A percentile compares a stretch with the other conserved stretches of the same genome.
phyloP scores from a whole-genome alignment of 2,888 invertebrate genomes.

The Ichneumoninae sp. region DNA sequence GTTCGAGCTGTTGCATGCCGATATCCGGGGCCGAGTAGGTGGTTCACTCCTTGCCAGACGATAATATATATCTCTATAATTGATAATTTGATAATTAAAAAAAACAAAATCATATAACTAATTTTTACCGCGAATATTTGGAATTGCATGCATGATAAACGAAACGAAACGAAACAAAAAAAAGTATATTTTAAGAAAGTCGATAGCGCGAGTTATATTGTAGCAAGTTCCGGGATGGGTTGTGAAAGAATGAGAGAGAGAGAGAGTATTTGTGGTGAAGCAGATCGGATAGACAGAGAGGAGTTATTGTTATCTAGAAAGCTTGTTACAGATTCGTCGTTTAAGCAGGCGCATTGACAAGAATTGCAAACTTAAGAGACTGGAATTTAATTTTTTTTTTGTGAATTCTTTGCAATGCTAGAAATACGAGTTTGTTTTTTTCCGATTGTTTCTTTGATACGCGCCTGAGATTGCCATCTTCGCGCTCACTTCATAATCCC shows the following conservation, averaged over 20 bases:
- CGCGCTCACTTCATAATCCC: constrained; percentile 29
- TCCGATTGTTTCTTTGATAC: constrained; percentile 4
- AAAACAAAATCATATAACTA: constrained; percentile 16
- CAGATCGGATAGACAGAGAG: constrained; percentile 17
- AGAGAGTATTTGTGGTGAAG: constrained; percentile 48
- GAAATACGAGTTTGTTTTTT: background rate
- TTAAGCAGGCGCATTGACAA: constrained; percentile 22
- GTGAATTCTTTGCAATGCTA: background rate
- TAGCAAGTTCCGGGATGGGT: constrained; percentile 34
- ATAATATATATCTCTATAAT: constrained; percentile 51
- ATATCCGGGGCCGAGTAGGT: constrained; percentile 79
- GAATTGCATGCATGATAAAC: constrained; percentile 56
- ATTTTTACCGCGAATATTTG: constrained; percentile 65
- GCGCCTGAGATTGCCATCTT: constrained; percentile 18
- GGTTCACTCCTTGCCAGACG: constrained; percentile 67
- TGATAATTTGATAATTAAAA: constrained; percentile 42
- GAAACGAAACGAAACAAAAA: constrained; percentile 17
- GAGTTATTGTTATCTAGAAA: constrained; percentile 33
- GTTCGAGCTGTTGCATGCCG: constrained; percentile 83
- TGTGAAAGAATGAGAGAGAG: constrained; percentile 46
- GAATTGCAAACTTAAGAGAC: constrained; percentile 4
- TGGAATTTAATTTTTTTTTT: constrained; percentile 2
- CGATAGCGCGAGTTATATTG: constrained; percentile 31
- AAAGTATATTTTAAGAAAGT: constrained; percentile 62
- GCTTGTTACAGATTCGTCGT: constrained; percentile 40